Evolutionary conservation across 2,888 invertebrate genomes (phyloP), one percentile per base, ranked within the genome.

Genomic region (Drosophila meridiana): DNA sequence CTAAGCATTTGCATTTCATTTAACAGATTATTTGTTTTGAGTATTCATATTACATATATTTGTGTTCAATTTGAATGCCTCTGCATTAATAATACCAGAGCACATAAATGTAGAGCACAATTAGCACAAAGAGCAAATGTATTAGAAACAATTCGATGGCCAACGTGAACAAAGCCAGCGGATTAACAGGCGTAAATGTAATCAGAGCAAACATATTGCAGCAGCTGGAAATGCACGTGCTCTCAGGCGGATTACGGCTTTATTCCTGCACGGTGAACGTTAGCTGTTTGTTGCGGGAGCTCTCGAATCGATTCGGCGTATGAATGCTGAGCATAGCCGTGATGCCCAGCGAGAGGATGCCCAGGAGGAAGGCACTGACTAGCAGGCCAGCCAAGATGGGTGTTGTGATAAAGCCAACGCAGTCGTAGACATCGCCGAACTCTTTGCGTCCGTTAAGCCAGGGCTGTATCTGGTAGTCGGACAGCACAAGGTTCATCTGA

Each of bases 271-370:
- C 95, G 56, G 96, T 96, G 83, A 98, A 96, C 26, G 96, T 96
- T 60, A 99, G 96, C 75, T 97, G 97, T 93, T 98, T 99, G 91
- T 97, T 97, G 91, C 99, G 98, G 65, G 97, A 97, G 93, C 97
- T 99, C 93, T 99, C 99, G 93, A 99, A 99, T 89, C 97, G 95
- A 93, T 99, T 99, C 96, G 98, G 98, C 36, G 98, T 98, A 92
- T 97, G 97, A 87, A 99, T 98, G 92, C 97, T 97, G 94, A 98
- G 94, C 79, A 99, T 95, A 96, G 98, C 97, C 20, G 95, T 94
- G 63, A 99, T 94, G 7, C 98, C 98, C 92, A 97, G 95, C 26
- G 95, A 94, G 74, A 99, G 94, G 57, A 97, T 97, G 45, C 96
- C 87, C 50, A 96, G 94, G 85, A 99, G 94, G 78, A 99, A 94